Evolutionary conservation across 2,113 vertebrate genomes (phyloP).

Genomic region (Chitala chitala): DNA sequence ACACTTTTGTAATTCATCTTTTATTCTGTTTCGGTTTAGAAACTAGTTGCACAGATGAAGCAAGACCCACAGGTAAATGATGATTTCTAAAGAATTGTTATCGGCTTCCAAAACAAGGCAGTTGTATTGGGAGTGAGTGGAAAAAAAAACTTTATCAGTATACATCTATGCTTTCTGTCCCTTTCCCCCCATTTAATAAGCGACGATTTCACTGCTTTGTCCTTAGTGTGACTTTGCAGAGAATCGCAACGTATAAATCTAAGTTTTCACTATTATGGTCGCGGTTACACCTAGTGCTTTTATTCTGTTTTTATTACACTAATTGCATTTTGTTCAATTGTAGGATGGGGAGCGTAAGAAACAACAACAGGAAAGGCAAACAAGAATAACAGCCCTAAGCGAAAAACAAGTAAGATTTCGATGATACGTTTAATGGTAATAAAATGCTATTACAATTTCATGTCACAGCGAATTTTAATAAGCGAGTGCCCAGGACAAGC

Average conservation of each 20-base stretch:
- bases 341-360: slow-evolving; percentile 80
- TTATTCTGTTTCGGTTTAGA: slow-evolving; percentile 48
- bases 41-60: slow-evolving; percentile 91
- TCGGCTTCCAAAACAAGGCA: slow-evolving; percentile 43
- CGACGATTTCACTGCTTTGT: slow-evolving; percentile 29
- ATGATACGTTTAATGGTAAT: slow-evolving; percentile 4
- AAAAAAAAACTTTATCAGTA: slow-evolving; percentile 75
- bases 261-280: slow-evolving; percentile 27
- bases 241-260: slow-evolving; percentile 5
- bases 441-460: slow-evolving; percentile 11
- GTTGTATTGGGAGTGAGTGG: slow-evolving; percentile 57
- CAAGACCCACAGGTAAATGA: slow-evolving; percentile 83
- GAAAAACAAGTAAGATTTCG: slow-evolving; percentile 78
- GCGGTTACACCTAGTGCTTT: slow-evolving; percentile 20
- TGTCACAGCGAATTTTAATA: slow-evolving; percentile 20
- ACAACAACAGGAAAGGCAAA: slow-evolving; percentile 73
- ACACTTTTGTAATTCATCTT: slow-evolving; percentile 57
- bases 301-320: slow-evolving; percentile 38
- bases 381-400: slow-evolving; percentile 72
- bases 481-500: slow-evolving; percentile 2
- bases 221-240: slow-evolving; percentile 42
- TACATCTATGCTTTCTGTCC: slow-evolving; percentile 55
- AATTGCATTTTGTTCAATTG: slow-evolving; percentile 49
- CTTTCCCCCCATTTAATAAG: slow-evolving; percentile 9
- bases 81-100: slow-evolving; percentile 38